Evolutionary conservation across 2,797 vertebrate species (phyloP).

Genomic region (Knipowitschia caucasica): DNA sequence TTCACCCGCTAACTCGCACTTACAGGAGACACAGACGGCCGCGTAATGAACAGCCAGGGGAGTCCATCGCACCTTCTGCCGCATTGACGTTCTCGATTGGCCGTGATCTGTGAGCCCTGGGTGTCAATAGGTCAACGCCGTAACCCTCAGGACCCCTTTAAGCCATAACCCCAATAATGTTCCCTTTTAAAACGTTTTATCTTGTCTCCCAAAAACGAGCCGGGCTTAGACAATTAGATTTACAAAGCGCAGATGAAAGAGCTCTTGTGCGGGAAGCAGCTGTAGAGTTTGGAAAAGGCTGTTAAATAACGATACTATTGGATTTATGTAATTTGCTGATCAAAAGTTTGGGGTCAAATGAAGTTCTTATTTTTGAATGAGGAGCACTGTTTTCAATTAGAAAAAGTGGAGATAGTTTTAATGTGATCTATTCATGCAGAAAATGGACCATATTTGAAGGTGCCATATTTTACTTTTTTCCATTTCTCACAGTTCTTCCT

Average conservation of each 20-base stretch:
- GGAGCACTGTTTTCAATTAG: no score
- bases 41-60: conserved; percentile 72
- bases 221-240: not conserved
- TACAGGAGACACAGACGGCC: conserved; percentile 28
- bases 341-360: no score
- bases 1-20: conserved; percentile 65
- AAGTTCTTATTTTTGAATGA: no score
- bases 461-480: no score
- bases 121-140: conserved; percentile 57
- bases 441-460: no score
- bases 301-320: not conserved
- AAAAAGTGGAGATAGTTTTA: no score
- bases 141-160: conserved; percentile 37
- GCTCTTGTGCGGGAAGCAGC: not conserved
- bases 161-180: not conserved
- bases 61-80: conserved; percentile 71
- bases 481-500: no score
- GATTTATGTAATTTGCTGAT: not conserved
- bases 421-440: no score
- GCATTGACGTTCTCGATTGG: conserved; percentile 69
- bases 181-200: not conserved
- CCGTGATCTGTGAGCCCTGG: conserved; percentile 60
- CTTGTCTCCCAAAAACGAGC: not conserved
- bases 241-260: not conserved
- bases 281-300: not conserved